These are phyloP conservation scores for Osmerus eperlanus DNA, from an alignment of 2,113 vertebrate species.

Conservation along the genomic window DNA sequence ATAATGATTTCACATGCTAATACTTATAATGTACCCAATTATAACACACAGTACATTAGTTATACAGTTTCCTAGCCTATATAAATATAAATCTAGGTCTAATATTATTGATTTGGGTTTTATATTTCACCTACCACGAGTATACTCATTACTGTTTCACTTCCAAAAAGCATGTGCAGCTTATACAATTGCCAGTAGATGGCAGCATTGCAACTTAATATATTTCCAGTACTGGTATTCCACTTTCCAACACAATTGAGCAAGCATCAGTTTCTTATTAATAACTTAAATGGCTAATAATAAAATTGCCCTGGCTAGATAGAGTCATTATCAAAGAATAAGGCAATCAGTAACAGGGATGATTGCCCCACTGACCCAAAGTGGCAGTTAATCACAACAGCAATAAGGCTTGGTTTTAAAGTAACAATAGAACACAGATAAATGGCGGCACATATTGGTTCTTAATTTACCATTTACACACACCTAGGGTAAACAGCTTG, in stretches of 20 bases:
- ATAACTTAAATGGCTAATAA: constrained; percentile 3
- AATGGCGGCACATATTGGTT: not conserved
- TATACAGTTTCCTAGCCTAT: not conserved
- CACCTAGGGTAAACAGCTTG: not conserved
- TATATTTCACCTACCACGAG: not conserved
- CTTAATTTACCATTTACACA: not conserved
- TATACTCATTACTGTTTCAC: not conserved
- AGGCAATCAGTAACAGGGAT: not conserved
- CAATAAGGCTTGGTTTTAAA: not conserved
- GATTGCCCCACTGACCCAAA: not conserved
- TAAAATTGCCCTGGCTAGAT: not conserved
- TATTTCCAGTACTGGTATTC: not conserved
- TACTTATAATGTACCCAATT: constrained; percentile 19
- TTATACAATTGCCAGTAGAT: constrained; percentile 7
- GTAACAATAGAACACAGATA: not conserved
- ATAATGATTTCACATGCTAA: constrained; percentile 9
- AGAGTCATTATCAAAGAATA: not conserved
- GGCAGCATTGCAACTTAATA: constrained; percentile 3
- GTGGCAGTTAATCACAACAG: not conserved
- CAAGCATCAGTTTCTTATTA: not conserved
- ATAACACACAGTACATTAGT: constrained; percentile 1
- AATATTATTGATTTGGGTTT: not conserved
- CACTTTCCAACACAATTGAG: not conserved
- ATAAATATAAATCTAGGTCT: not conserved
- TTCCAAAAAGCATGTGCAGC: not conserved